A percentile compares a stretch with the other conserved stretches of the same genome.
Conservation (phyloP, 2,113 vertebrate genomes). For the Rhabdornis inornatus region DNA sequence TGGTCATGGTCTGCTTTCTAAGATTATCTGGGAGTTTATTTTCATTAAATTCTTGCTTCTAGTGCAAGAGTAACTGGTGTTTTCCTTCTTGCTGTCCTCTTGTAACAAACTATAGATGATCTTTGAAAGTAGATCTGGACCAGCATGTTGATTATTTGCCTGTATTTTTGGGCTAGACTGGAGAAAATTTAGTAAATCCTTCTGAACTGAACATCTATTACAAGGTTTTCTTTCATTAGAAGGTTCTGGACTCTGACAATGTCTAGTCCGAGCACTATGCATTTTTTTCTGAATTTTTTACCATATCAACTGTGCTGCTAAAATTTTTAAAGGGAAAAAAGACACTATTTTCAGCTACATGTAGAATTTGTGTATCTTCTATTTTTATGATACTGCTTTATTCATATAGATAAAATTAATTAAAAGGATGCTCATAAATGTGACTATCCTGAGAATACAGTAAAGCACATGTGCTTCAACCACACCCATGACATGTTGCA, state of each 20-base stretch:
- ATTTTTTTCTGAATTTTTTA: neutral
- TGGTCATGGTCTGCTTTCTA: slow-evolving; percentile 4
- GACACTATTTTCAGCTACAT: neutral
- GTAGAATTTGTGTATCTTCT: neutral
- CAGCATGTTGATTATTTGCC: neutral
- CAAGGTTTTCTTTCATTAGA: neutral
- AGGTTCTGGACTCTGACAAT: neutral
- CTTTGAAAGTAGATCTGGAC: neutral
- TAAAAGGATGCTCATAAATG: neutral
- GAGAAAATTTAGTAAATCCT: neutral
- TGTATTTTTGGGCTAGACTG: neutral
- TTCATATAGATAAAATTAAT: neutral
- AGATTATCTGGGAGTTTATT: neutral
- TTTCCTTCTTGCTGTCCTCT: neutral
- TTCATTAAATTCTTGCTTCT: neutral
- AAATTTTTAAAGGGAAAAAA: neutral
- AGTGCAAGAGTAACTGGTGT: neutral
- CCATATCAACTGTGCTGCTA: neutral
- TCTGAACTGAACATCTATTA: neutral
- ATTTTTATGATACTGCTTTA: neutral
- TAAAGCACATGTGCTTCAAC: neutral
- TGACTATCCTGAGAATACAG: neutral
- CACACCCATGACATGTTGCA: neutral
- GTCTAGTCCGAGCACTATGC: neutral
- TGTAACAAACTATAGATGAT: neutral